phyloP scores from a whole-genome alignment of 2,113 vertebrate genomes.

The Guaruba guarouba region DNA sequence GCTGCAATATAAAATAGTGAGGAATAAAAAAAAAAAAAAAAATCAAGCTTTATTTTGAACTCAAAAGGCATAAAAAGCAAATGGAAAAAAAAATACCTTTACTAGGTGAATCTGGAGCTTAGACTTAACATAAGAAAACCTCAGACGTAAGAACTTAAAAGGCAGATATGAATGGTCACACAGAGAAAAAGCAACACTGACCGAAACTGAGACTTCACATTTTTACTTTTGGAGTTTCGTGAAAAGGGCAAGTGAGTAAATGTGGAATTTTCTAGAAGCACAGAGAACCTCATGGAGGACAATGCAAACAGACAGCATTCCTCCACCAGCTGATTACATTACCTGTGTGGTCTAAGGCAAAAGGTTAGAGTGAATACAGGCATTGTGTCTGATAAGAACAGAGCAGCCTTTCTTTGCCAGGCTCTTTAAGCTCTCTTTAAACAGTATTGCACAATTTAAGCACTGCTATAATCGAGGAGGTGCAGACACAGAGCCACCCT shows the following conservation, averaged over 20 bases:
- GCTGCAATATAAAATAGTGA: not conserved
- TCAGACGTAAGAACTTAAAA: not conserved
- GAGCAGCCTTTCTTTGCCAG: slow-evolving; percentile 33
- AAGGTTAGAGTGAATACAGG: slow-evolving; percentile 23
- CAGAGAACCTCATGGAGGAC: not conserved
- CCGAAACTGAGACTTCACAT: not conserved
- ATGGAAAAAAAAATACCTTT: not conserved
- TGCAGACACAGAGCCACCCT: not conserved
- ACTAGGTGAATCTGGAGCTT: not conserved
- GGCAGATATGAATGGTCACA: not conserved
- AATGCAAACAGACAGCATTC: not conserved
- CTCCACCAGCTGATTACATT: not conserved
- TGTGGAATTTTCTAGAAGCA: not conserved
- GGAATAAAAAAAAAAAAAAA: not conserved
- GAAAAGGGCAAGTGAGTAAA: not conserved
- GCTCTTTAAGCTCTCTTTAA: not conserved
- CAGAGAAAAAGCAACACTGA: not conserved
- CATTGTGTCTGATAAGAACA: slow-evolving; percentile 25
- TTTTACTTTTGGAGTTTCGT: not conserved
- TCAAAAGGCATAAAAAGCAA: not conserved
- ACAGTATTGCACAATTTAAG: not conserved
- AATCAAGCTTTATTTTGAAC: not conserved
- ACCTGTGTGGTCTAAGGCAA: slow-evolving; percentile 40
- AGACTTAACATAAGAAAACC: not conserved
- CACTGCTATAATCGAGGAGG: not conserved